Conservation (phyloP, 1,140 invertebrate species). For the Drosophila navojoa region DNA sequence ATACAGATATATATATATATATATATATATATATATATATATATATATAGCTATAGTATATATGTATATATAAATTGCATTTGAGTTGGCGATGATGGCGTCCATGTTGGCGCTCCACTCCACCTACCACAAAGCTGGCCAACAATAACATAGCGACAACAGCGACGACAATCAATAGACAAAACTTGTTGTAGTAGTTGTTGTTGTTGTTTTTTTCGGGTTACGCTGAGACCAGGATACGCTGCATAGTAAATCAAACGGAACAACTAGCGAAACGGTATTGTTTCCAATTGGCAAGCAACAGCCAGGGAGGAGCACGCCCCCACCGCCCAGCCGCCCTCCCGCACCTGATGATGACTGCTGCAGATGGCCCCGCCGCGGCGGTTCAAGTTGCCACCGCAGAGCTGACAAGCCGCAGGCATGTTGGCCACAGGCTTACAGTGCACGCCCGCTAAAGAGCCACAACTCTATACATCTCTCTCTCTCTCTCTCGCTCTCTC, state of each 20-base stretch:
- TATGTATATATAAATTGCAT: neutral
- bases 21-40: conserved; percentile 21
- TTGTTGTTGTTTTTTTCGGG: conserved; percentile 36
- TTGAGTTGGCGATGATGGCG: conserved; percentile 63
- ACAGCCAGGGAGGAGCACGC: conserved; percentile 61
- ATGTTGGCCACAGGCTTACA: conserved; percentile 52
- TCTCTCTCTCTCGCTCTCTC: conserved; percentile 1
- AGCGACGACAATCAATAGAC: conserved; percentile 66
- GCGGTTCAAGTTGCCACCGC: conserved; percentile 78
- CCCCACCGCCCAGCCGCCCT: neutral
- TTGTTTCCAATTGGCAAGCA: conserved; percentile 75
- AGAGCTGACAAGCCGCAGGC: conserved; percentile 61
- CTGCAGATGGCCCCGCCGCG: conserved; percentile 63
- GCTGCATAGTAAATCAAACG: conserved; percentile 78
- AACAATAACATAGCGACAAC: conserved; percentile 43
- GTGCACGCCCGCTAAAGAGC: conserved; percentile 34
- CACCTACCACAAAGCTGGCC: conserved; percentile 72
- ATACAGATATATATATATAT: conserved; percentile 12
- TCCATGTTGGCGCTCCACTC: conserved; percentile 73
- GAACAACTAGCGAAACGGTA: conserved; percentile 80
- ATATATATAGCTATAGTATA: conserved; percentile 24
- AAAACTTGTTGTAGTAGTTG: conserved; percentile 59
- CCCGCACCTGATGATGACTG: conserved; percentile 45
- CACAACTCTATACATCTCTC: neutral
- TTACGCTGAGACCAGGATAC: neutral